Evolutionary conservation across 2,888 invertebrate species (phyloP), one percentile per base, ranked within the genome.

Genomic region (Nemurella pictetii): DNA sequence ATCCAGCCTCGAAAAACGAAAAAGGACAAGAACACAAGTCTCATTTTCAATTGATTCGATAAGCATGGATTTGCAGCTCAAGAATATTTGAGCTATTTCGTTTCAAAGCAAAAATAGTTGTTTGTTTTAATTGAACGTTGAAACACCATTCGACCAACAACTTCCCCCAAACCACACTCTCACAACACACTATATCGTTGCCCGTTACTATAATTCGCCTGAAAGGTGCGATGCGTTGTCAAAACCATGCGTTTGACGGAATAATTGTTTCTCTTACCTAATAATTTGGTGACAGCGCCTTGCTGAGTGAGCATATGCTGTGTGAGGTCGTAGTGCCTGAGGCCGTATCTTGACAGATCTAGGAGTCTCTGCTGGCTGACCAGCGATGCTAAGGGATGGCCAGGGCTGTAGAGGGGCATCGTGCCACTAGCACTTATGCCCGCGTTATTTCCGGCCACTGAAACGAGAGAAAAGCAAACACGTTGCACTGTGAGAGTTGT

Each of bases 321-420:
- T 4, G 97, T 97, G 89, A 97, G 93, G 91, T 97, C 97, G 88
- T 97, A 97, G 89, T 97, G 97, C 87, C 97, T 92, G 87, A 97
- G 92, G 93, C 91, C 96, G 92, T 92, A 92, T 78, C 90, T 88
- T 75, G 96, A 96, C 87, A 97, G 91, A 90, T 97, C 97, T 88
- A 97, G 90, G 5, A 97, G 92, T 86, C 96, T 92, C 89, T 96
- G 95, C 84, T 88, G 88, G 0, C 95, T 95, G 86, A 95, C 94
- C 87, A 95, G 90, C 0, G 95, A 94, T 30, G 94, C 94, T 77
- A 95, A 91, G 32, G 95, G 94, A 89, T 94, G 94, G 0, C 92
- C 84, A 30, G 86, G 82, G 27, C 27, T 72, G 72, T 82, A 82
- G 27, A 82, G 29, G 20, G 82, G 82, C 55, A 82, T 36, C 2